Evolutionary conservation across 2,113 vertebrate genomes (phyloP), one percentile per base, ranked within the genome.

Genomic region (Lamprologus speciosus): DNA sequence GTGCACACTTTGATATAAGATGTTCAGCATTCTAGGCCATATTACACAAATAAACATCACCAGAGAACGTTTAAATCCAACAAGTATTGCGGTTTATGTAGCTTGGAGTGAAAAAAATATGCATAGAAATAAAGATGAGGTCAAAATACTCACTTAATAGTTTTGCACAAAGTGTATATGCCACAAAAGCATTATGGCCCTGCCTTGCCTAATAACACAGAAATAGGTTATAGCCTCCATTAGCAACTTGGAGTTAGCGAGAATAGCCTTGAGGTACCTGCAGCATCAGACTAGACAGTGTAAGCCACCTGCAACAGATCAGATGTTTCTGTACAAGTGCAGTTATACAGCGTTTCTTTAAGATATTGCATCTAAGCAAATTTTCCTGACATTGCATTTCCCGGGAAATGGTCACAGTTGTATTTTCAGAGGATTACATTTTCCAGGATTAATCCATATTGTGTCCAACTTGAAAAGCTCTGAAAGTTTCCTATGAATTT

Each of bases 261-360:
- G 63, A 68, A 68, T 23, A 21, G 2, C 63, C 63, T 68, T 6
- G 35, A 68, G 63, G 1, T 68, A 68, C 7, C 63, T 68, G 63
- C 35, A 40, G 10, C 0, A 40, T 6, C 63, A 40, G 63, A 68
- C 8, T 0, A 2, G 63, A 14, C 35, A 40, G 35, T 68, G 11
- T 68, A 40, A 40, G 35, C 19, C 11, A 40, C 63, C 63, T 40
- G 1, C n/a, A 40, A 21, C 63, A 21, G 33, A 23, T 21, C 63
- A 68, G 33, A 40, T 40, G 35, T 68, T 68, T 40, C 33, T 40
- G 35, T 14, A 14, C 35, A 40, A 40, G 11, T n/a, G 7, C 63
- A 68, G 35, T 14, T 2, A 37, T 68, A 8, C 19, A 68, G 0
- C 0, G 2, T 1, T 1, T 65, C 4, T 65, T 21, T n/a, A 65